phyloP scores from a whole-genome alignment of 2,113 vertebrate genomes.

The Macquaria australasica region DNA sequence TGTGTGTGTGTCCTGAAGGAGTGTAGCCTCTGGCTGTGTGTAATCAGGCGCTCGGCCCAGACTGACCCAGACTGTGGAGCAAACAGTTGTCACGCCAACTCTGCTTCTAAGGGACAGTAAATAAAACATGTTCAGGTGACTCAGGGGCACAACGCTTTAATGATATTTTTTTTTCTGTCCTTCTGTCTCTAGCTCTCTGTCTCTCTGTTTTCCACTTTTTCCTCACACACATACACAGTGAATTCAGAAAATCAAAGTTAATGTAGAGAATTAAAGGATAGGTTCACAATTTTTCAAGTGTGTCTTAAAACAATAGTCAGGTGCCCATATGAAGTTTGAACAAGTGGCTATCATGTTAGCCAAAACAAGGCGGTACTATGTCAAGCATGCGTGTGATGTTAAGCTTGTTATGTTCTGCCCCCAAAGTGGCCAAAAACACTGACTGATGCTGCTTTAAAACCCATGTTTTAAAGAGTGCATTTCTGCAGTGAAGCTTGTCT shows the following conservation, averaged over 20 bases:
- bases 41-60: constrained; percentile 32
- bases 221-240: not conserved
- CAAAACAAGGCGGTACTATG: not conserved
- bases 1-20: constrained; percentile 22
- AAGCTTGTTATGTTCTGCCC: too few species aligned
- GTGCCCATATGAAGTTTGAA: too few species aligned
- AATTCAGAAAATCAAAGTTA: not conserved
- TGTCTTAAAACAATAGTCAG: not conserved
- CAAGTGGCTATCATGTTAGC: too few species aligned
- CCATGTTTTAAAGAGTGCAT: not conserved
- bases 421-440: not conserved
- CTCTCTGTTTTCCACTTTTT: not conserved
- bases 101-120: constrained; percentile 39
- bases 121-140: constrained; percentile 66
- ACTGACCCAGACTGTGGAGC: constrained; percentile 50
- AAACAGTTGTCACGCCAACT: constrained; percentile 46
- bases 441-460: not conserved
- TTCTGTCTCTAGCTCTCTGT: not conserved
- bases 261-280: not conserved
- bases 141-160: constrained; percentile 34
- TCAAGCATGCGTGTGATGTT: not conserved
- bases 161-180: constrained; percentile 25
- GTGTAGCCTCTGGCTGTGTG: constrained; percentile 43
- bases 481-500: not conserved
- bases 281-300: not conserved